Evolutionary conservation across 2,888 invertebrate genomes (phyloP), one percentile per base, ranked within the genome.

Genomic region (Pyrgus malvae): DNA sequence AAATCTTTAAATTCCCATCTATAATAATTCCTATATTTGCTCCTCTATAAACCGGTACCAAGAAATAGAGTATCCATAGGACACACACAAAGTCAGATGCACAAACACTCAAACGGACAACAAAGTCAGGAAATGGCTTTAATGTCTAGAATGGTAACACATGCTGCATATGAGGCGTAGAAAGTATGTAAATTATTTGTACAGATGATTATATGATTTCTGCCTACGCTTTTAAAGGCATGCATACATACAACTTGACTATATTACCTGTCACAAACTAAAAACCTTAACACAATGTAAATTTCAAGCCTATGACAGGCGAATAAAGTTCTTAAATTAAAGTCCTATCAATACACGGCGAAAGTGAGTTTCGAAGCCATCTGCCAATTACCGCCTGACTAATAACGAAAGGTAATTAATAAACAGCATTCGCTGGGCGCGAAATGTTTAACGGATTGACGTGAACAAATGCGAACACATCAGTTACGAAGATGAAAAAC

Each of bases 401-500:
- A 48, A 55, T 55, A 55, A 48, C 55, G 48, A 35, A 48, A 48
- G 55, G 48, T 55, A 55, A 55, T 55, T 48, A 55, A 55, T 48
- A 55, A 42, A 40, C 29, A 41, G 48, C 41, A 55, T 48, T 55
- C 42, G 33, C 41, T 25, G 42, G 48, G 55, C 55, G 73, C 66
- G 63, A 72, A 74, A 74, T 74, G 72, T 75, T 74, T 68, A 66
- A 72, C 67, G 65, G 54, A 65, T 62, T 57, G 78, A 76, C 77
- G 65, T 63, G 68, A 77, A 80, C 74, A 76, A 78, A 80, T 76
- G 71, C 65, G 61, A 64, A 58, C 58, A 68, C 74, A 81, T 79
- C 72, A 75, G 79, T 77, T 70, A 67, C 58, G 50, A 64, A 60
- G 55, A 62, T 62, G 64, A 63, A 74, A 74, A 54, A 54, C 54